Conservation (phyloP, 2,113 vertebrate species). For the Perca schrenkii region DNA sequence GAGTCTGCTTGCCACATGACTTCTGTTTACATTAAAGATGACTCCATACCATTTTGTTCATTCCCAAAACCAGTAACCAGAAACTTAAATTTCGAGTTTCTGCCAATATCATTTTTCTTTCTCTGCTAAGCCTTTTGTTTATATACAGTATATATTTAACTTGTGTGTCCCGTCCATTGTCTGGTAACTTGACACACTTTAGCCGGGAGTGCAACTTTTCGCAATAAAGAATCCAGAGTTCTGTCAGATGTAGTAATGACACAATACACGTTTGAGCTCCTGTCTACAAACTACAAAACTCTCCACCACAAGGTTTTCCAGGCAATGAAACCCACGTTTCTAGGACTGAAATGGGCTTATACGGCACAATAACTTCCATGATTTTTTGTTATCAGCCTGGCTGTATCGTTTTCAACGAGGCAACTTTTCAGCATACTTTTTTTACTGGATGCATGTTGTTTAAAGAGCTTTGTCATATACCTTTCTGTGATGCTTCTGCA, state of each 20-base stretch:
- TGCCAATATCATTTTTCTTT: not conserved
- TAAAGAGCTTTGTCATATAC: not conserved
- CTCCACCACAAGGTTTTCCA: not conserved
- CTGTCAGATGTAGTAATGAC: constrained; percentile 27
- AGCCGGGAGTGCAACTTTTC: not conserved
- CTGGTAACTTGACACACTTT: not conserved
- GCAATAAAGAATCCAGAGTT: not conserved
- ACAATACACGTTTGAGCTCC: constrained; percentile 3
- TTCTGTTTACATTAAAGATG: constrained; percentile 53
- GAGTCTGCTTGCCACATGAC: constrained; percentile 67
- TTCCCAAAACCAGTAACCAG: constrained; percentile 8
- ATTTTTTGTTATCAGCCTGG: not conserved
- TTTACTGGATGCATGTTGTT: not conserved
- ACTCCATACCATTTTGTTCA: constrained; percentile 24
- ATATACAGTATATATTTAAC: not conserved
- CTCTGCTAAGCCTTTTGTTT: not conserved
- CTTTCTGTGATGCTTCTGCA: not conserved
- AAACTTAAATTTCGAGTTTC: not conserved
- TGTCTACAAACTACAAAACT: not conserved
- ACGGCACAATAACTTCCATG: not conserved
- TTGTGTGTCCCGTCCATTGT: not conserved
- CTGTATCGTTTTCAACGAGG: not conserved
- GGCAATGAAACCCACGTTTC: not conserved
- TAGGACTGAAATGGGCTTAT: not conserved
- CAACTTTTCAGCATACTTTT: not conserved